These are phyloP conservation scores for Acrobasis suavella DNA, from an alignment of 2,888 invertebrate species.

Conservation along the genomic window DNA sequence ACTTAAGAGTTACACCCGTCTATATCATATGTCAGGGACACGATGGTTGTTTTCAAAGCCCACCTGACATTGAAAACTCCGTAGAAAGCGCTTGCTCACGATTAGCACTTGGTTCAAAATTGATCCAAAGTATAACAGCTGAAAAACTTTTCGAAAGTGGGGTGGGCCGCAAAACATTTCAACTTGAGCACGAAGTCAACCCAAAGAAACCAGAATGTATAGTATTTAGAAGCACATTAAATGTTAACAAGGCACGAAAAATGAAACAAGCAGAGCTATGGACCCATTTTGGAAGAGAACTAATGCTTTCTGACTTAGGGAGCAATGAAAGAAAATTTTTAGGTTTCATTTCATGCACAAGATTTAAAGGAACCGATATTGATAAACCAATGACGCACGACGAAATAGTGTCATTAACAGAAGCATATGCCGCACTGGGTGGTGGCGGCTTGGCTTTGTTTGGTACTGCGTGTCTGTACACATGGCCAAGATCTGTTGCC, in stretches of 20 bases:
- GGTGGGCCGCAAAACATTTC: conserved; percentile 90
- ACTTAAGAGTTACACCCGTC: conserved; percentile 87
- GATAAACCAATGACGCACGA: conserved; percentile 86
- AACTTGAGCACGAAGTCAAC: conserved; percentile 85
- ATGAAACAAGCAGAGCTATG: conserved; percentile 92
- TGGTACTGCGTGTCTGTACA: conserved; percentile 94
- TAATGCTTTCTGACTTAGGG: conserved; percentile 87
- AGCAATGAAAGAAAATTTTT: conserved; percentile 90
- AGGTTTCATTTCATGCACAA: conserved; percentile 94
- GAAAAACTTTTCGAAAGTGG: conserved; percentile 93
- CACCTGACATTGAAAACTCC: conserved; percentile 83
- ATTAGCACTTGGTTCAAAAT: conserved; percentile 88
- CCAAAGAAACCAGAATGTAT: conserved; percentile 84
- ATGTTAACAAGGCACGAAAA: conserved; percentile 86
- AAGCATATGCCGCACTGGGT: conserved; percentile 94
- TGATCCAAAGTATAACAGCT: conserved; percentile 93
- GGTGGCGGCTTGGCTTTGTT: conserved; percentile 96
- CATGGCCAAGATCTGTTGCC: conserved; percentile 90
- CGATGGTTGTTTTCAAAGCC: conserved; percentile 89
- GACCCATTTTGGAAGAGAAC: conserved; percentile 92
- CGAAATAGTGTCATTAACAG: conserved; percentile 86
- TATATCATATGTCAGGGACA: conserved; percentile 92
- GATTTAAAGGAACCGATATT: conserved; percentile 85
- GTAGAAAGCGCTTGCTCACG: conserved; percentile 88
- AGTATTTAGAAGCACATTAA: conserved; percentile 88